These are phyloP conservation scores for Elephantulus edwardii DNA, from an alignment of 2,113 vertebrate genomes.

Conservation along the genomic window DNA sequence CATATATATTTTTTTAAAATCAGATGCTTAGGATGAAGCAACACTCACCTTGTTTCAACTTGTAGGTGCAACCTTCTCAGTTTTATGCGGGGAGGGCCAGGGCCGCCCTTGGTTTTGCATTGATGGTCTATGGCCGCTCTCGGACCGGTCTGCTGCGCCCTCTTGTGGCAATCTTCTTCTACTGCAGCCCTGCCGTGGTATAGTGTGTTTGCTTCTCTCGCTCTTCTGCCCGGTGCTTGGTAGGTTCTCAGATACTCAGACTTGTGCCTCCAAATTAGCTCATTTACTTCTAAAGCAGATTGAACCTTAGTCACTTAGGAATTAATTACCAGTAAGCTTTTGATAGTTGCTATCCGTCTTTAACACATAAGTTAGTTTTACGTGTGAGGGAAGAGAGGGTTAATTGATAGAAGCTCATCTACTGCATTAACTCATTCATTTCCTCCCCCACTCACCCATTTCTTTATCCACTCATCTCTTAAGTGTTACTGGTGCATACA, in stretches of 20 bases:
- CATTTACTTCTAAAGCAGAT: background rate
- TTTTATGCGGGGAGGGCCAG: background rate
- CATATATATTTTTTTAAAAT: constrained; percentile 18
- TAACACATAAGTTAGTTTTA: background rate
- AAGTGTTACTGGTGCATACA: background rate
- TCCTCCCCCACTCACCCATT: background rate
- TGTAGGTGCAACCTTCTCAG: background rate
- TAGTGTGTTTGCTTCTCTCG: background rate
- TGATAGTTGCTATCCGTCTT: background rate
- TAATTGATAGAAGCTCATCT: background rate
- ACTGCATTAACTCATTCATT: background rate
- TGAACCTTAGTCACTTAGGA: background rate
- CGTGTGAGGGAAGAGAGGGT: background rate
- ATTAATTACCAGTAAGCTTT: background rate
- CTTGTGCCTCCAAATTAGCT: background rate
- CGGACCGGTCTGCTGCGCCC: constrained; percentile 73
- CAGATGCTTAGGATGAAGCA: background rate
- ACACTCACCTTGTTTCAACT: background rate
- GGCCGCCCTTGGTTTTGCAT: background rate
- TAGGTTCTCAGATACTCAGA: background rate
- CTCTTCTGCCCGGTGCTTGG: background rate
- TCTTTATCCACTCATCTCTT: background rate
- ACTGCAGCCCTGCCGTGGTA: constrained; percentile 39
- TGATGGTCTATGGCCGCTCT: background rate
- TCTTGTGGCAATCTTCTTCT: constrained; percentile 69